Evolutionary conservation across 1,140 invertebrate species (phyloP).

Genomic region (Neodiprion pinetum): DNA sequence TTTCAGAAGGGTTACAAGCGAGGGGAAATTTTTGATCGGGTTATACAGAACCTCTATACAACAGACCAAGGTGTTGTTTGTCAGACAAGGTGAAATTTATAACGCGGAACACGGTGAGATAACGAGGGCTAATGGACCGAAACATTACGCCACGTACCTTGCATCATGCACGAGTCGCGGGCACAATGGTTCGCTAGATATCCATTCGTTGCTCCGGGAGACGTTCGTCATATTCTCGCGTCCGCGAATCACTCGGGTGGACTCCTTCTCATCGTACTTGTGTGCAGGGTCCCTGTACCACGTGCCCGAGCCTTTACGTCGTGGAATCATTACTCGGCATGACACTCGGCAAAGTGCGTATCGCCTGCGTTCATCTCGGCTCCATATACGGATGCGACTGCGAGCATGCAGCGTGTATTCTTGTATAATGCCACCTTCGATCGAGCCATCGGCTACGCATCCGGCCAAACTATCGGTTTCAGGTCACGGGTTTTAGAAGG

Average conservation of each 20-base stretch:
- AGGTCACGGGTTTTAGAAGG: no score
- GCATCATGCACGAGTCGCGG: background rate
- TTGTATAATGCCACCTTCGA: background rate
- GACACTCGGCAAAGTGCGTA: slow-evolving; percentile 12
- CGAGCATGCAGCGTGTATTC: background rate
- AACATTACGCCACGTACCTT: background rate
- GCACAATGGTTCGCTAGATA: background rate
- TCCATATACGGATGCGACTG: slow-evolving; percentile 19
- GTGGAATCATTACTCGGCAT: slow-evolving; percentile 1
- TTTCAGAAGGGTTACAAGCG: no score
- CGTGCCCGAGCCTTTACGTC: background rate
- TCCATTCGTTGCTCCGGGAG: background rate
- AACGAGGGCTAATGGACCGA: background rate
- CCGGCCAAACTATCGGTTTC: no score
- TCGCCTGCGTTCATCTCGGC: slow-evolving; percentile 25
- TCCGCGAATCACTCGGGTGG: background rate
- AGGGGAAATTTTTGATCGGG: no score
- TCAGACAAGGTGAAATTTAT: slow-evolving; percentile 2
- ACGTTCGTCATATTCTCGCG: background rate
- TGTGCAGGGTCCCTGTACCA: background rate
- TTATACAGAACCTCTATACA: no score
- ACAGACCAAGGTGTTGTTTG: background rate
- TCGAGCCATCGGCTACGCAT: background rate
- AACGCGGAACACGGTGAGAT: background rate
- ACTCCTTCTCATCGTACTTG: background rate